Evolutionary conservation across 2,113 vertebrate species (phyloP).

Genomic region (Chrysemys picta): DNA sequence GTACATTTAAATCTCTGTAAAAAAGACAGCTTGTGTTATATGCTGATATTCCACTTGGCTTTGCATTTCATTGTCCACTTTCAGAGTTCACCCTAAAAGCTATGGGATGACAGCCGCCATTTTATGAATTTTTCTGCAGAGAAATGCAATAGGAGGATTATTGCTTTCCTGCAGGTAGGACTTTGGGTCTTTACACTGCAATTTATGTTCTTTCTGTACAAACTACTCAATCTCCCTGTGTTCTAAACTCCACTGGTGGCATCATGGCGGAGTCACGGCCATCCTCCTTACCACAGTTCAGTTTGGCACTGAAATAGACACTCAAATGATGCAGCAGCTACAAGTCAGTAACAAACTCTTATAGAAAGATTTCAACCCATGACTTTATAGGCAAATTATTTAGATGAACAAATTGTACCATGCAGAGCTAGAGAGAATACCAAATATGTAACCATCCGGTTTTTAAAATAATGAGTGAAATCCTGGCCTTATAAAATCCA

Average conservation of each 20-base stretch:
- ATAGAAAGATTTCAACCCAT: neutral
- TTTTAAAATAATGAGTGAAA: neutral
- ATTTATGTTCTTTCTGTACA: neutral
- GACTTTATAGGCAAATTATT: neutral
- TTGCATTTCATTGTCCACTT: neutral
- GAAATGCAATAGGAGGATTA: neutral
- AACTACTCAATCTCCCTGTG: neutral
- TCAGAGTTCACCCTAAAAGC: neutral
- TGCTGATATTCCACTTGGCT: neutral
- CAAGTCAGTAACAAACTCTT: neutral
- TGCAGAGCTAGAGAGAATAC: neutral
- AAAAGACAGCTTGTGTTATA: neutral
- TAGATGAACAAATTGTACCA: neutral
- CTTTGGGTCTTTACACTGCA: neutral
- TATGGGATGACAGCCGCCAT: neutral
- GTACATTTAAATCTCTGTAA: neutral
- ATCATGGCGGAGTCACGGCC: neutral
- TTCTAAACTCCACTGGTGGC: neutral
- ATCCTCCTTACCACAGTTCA: neutral
- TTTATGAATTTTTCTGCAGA: neutral
- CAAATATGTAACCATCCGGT: no score
- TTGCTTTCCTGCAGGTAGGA: neutral
- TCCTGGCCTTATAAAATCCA: neutral
- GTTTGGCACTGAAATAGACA: neutral
- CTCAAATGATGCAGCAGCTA: neutral